Conservation (phyloP, 1,140 invertebrate species). For the Ooceraea biroi region DNA sequence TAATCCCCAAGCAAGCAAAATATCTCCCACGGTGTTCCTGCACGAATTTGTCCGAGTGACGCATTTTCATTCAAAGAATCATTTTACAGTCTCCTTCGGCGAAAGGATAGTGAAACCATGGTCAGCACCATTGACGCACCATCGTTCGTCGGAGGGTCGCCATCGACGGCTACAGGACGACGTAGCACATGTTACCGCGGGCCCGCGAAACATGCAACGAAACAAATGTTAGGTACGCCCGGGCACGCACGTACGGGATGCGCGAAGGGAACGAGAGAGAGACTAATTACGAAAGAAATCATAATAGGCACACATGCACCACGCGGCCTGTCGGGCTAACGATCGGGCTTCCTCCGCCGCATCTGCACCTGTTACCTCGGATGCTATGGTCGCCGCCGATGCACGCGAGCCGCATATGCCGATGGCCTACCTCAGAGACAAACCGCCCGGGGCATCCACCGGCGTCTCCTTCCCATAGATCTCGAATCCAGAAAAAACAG, state of each 20-base stretch:
- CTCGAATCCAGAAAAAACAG: conserved; percentile 17
- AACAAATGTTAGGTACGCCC: conserved; percentile 75
- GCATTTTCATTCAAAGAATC: not conserved
- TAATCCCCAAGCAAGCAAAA: too few species aligned
- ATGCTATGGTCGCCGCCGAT: conserved; percentile 68
- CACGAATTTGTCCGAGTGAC: not conserved
- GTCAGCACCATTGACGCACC: not conserved
- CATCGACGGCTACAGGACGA: conserved; percentile 40
- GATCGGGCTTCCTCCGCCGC: conserved; percentile 79
- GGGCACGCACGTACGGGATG: conserved; percentile 59
- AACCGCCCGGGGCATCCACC: conserved; percentile 73
- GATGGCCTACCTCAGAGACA: conserved; percentile 76
- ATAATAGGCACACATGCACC: conserved; percentile 78
- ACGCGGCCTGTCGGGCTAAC: conserved; percentile 78
- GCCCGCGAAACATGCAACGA: conserved; percentile 71
- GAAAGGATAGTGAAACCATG: conserved; percentile 21
- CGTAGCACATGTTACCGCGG: conserved; percentile 59
- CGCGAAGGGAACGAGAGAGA: conserved; percentile 36
- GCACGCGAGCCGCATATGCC: conserved; percentile 82
- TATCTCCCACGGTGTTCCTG: too few species aligned
- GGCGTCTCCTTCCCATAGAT: conserved; percentile 48
- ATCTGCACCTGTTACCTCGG: conserved; percentile 80
- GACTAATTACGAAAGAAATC: conserved; percentile 81
- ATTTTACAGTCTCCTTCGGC: not conserved
- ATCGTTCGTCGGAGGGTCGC: conserved; percentile 7